phyloP scores from a whole-genome alignment of 1,140 invertebrate species.

The Argopecten irradians region DNA sequence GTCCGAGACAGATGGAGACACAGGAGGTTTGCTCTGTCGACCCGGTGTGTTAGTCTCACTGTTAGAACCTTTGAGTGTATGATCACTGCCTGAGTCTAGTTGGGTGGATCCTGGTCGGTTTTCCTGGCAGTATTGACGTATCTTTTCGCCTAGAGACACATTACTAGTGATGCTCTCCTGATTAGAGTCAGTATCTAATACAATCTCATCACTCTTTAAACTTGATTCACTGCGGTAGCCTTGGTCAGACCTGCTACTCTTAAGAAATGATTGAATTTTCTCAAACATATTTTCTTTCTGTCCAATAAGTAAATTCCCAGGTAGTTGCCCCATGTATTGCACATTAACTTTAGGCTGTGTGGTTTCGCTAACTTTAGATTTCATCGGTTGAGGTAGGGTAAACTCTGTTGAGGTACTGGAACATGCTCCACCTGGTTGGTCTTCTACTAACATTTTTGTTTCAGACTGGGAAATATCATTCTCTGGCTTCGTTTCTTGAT shows the following conservation, averaged over 20 bases:
- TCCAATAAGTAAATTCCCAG: constrained; percentile 29
- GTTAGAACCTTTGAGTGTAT: neutral
- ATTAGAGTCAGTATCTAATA: constrained; percentile 48
- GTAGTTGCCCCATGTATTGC: constrained; percentile 43
- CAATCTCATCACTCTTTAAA: constrained; percentile 12
- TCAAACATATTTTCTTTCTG: constrained; percentile 38
- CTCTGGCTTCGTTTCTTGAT: neutral
- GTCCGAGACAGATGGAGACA: neutral
- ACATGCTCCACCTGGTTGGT: neutral
- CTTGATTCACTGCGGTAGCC: neutral
- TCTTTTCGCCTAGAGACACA: constrained; percentile 54
- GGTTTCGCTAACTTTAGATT: neutral
- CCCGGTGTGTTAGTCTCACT: neutral
- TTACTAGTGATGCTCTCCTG: constrained; percentile 51
- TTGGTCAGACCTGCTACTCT: constrained; percentile 8
- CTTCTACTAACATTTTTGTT: neutral
- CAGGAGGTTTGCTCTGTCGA: neutral
- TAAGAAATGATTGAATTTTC: constrained; percentile 39
- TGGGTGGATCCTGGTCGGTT: constrained; percentile 18
- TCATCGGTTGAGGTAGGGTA: neutral
- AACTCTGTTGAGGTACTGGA: neutral
- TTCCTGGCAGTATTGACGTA: constrained; percentile 45
- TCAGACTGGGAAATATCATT: neutral
- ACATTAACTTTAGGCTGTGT: constrained; percentile 32
- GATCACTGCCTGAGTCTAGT: neutral